These are phyloP conservation scores for Mizuhopecten yessoensis DNA, from an alignment of 1,140 invertebrate genomes.

Conservation along the genomic window DNA sequence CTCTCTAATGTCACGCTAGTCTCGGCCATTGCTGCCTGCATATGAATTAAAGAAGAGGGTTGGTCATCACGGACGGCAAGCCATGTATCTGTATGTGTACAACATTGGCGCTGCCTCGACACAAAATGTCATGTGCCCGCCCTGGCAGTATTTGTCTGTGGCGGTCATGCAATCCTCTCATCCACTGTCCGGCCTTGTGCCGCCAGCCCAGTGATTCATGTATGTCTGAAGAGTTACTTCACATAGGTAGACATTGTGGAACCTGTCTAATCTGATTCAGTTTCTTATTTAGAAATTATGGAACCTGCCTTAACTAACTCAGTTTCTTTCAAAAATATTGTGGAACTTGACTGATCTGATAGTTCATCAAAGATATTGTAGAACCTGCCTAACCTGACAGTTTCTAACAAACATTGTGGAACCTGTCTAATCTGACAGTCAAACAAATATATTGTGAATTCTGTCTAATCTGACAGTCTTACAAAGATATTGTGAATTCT, in stretches of 20 bases:
- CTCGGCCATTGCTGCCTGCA: not conserved
- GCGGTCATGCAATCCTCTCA: not conserved
- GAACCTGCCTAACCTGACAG: too few species aligned
- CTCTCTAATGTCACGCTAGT: conserved; percentile 12
- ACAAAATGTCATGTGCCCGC: not conserved
- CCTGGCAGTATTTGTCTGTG: conserved; percentile 31
- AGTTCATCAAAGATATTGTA: not conserved
- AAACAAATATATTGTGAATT: too few species aligned
- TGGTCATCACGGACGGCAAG: conserved; percentile 7
- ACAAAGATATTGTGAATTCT: too few species aligned
- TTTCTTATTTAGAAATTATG: not conserved
- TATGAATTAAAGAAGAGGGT: conserved; percentile 39
- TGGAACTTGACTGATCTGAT: not conserved
- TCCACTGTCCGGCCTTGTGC: not conserved
- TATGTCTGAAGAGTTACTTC: not conserved
- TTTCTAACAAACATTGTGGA: too few species aligned
- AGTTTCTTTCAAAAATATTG: not conserved
- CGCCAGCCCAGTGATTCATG: not conserved
- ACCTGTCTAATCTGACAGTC: too few species aligned
- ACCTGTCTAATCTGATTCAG: not conserved
- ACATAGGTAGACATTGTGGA: not conserved
- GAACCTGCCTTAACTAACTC: not conserved
- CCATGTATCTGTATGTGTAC: conserved; percentile 14
- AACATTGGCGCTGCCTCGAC: not conserved
- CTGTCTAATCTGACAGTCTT: too few species aligned